Evolutionary conservation across 2,888 invertebrate species (phyloP), one percentile per base, ranked within the genome.

Genomic region (Diarsia rubi): DNA sequence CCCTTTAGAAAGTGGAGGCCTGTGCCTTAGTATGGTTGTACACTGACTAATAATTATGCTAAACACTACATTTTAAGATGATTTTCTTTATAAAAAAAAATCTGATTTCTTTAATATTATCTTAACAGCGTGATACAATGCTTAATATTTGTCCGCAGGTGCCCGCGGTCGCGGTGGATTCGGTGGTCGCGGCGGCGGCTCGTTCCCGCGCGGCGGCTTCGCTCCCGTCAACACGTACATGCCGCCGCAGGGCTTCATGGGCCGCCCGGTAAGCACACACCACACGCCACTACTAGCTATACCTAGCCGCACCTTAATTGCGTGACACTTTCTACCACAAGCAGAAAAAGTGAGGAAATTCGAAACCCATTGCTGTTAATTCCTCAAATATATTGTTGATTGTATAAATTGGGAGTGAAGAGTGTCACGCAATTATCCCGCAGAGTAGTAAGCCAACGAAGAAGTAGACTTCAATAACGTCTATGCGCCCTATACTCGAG

Each of bases 161-260:
- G 93, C 91, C 0, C 95, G 96, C 85, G 96, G 96, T 0, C 94
- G 96, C 91, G 95, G 95, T 49, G 94, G 92, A 0, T 95, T 94
- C 92, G 93, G 92, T 60, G 94, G 92, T 0, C 94, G 96, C 88
- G 96, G 94, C 49, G 95, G 47, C 59, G 31, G 94, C 69, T 91
- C 93, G 0, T 96, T 94, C 94, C 94, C 94, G 59, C 96, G 95
- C 91, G 95, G 96, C 45, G 95, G 95, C 49, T 96, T 93, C 93
- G 93, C 94, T 19, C 96, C 95, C 73, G 93, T 94, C 92, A 95
- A 94, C 94, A 90, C 91, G 16, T 96, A 95, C 94, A 92, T 95
- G 93, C 95, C 96, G 78, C 96, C 95, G 81, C 96, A 95, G 86
- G 90, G 87, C 57, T 96, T 93, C 93, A 95, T 95, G 95, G 95